These are phyloP conservation scores for Lamellibrachia satsuma DNA, from an alignment of 2,888 invertebrate species.

Conservation along the genomic window DNA sequence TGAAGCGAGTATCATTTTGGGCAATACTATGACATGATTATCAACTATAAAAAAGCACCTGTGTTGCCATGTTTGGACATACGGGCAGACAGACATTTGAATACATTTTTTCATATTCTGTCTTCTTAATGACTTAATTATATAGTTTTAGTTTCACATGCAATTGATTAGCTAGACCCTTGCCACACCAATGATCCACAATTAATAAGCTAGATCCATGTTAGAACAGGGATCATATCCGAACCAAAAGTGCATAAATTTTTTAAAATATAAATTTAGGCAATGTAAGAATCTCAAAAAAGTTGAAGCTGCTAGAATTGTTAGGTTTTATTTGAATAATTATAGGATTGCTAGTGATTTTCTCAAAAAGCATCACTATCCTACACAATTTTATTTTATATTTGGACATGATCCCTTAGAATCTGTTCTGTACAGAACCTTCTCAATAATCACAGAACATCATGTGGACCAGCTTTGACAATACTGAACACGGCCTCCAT, in stretches of 20 bases:
- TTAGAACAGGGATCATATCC: neutral
- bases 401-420: neutral
- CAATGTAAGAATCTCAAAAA: neutral
- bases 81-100: neutral
- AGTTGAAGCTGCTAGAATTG: neutral
- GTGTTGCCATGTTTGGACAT: neutral
- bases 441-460: neutral
- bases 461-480: neutral
- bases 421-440: neutral
- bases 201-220: neutral
- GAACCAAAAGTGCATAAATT: neutral
- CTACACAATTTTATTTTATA: too few relatives aligned
- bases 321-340: neutral
- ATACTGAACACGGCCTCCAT: neutral
- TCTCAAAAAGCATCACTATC: neutral
- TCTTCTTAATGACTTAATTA: neutral
- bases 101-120: neutral
- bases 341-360: neutral
- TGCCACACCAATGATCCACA: neutral
- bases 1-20: neutral
- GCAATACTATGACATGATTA: neutral
- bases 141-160: neutral
- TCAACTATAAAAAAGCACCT: neutral
- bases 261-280: neutral
- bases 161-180: neutral